phyloP scores from a whole-genome alignment of 1,140 invertebrate genomes.

The Panagrolaimus sp. region DNA sequence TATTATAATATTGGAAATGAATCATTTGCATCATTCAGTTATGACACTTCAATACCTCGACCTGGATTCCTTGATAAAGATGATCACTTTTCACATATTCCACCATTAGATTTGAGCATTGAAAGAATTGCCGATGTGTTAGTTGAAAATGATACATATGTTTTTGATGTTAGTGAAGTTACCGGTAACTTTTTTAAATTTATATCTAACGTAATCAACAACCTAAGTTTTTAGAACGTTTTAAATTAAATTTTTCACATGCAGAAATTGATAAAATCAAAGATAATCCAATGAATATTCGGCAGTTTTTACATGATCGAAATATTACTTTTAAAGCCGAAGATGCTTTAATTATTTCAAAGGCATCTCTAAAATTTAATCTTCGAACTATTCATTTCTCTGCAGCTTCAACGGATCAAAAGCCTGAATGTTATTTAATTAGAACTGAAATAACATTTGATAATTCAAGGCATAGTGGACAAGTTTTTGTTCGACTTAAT shows the following conservation, averaged over 20 bases:
- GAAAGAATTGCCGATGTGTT: conserved; percentile 52
- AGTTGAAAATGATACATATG: conserved; percentile 71
- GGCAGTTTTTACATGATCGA: conserved; percentile 22
- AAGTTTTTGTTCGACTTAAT: conserved; percentile 76
- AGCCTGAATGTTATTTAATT: conserved; percentile 55
- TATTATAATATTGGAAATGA: conserved; percentile 72
- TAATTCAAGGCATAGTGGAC: conserved; percentile 86
- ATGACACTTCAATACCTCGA: conserved; percentile 61
- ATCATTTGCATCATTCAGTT: conserved; percentile 80
- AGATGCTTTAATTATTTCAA: conserved; percentile 53
- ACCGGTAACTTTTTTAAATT: conserved; percentile 61
- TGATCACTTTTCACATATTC: conserved; percentile 62
- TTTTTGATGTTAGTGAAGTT: conserved; percentile 75
- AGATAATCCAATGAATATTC: conserved; percentile 47
- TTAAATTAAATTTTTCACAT: conserved; percentile 59
- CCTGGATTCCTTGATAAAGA: conserved; percentile 59
- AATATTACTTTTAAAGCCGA: conserved; percentile 53
- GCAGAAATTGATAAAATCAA: conserved; percentile 49
- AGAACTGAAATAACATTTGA: conserved; percentile 69
- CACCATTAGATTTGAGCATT: conserved; percentile 45
- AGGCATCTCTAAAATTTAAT: conserved; percentile 48
- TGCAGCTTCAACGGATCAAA: conserved; percentile 46
- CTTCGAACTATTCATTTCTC: conserved; percentile 50
- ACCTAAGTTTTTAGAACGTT: conserved; percentile 36
- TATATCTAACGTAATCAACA: neutral